Base-by-base conservation (phyloP, 2,888 invertebrate genomes). In the Ophraella communa region DNA sequence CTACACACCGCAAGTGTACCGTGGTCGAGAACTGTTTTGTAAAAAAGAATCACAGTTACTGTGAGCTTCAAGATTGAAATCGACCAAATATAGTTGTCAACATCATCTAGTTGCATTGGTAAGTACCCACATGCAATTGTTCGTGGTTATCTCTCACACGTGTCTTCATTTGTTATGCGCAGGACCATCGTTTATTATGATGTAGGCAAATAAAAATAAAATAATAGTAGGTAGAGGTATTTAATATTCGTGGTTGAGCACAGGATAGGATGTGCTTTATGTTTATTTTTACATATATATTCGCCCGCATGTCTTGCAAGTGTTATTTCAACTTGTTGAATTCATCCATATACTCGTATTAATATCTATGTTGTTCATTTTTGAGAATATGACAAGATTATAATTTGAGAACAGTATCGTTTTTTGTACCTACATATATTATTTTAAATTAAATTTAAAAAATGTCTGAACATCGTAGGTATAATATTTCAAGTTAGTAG, bases 61-160 rank as follows among this genome's bases (percentile, higher is more conserved):
- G 49, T 51, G 49, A n/a, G 49, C 27, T 73, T 77, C 74, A 76
- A 77, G 77, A 77, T 78, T 76, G 72, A 77, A 78, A 79, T 79
- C 79, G 79, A 78, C 77, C 78, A 76, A 75, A 75, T 76, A 76
- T 73, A 77, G 78, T 79, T 78, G 78, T 78, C 78, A 78, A 78
- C 79, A 76, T 70, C 73, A 71, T 67, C 70, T 71, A 62, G 68
- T 64, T 73, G 74, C 73, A 75, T 76, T 72, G 78, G 78, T 79
- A 78, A 79, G 78, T 79, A 76, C 77, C 75, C 75, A 73, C 76
- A 76, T 76, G 76, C 73, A 76, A 74, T 75, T 73, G 73, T 74
- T 68, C 66, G 66, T 65, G 69, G 64, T 69, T 76, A 73, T 76
- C 74, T 71, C 71, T 62, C 74, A 77, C 76, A 77, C 76, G 75